These are phyloP conservation scores for Sterna hirundo DNA, from an alignment of 2,113 vertebrate species.

Conservation along the genomic window DNA sequence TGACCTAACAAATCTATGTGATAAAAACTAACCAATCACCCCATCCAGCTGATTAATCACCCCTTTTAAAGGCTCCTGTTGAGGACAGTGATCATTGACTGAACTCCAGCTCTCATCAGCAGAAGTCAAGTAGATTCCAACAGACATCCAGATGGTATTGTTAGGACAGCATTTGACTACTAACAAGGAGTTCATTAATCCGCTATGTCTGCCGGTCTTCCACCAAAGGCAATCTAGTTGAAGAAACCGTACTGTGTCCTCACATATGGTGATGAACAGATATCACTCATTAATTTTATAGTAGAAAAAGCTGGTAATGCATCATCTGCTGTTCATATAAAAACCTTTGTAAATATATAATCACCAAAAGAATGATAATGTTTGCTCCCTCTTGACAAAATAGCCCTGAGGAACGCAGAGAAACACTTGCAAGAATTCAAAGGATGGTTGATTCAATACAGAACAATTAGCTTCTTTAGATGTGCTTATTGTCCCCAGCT, in stretches of 20 bases:
- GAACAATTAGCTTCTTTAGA: background rate
- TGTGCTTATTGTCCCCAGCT: background rate
- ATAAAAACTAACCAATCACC: background rate
- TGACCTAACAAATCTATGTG: background rate
- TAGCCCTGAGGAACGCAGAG: background rate
- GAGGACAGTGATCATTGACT: conserved; percentile 5
- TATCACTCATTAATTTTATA: conserved; percentile 28
- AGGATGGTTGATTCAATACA: background rate
- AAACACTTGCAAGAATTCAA: background rate
- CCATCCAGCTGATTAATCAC: conserved; percentile 30
- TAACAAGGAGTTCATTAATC: conserved; percentile 35
- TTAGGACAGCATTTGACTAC: conserved; percentile 33
- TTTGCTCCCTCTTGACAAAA: conserved; percentile 1
- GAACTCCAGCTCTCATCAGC: background rate
- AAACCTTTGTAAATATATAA: conserved; percentile 19
- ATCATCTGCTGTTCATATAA: background rate
- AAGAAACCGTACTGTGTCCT: background rate
- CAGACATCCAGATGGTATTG: conserved; percentile 20
- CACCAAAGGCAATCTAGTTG: conserved; percentile 33
- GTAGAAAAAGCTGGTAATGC: background rate
- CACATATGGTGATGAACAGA: background rate
- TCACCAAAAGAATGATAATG: background rate
- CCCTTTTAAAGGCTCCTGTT: background rate
- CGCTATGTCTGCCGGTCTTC: conserved; percentile 6
- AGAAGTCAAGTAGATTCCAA: background rate